Conservation (phyloP, 2,888 invertebrate species). For the Tetranychus piercei region DNA sequence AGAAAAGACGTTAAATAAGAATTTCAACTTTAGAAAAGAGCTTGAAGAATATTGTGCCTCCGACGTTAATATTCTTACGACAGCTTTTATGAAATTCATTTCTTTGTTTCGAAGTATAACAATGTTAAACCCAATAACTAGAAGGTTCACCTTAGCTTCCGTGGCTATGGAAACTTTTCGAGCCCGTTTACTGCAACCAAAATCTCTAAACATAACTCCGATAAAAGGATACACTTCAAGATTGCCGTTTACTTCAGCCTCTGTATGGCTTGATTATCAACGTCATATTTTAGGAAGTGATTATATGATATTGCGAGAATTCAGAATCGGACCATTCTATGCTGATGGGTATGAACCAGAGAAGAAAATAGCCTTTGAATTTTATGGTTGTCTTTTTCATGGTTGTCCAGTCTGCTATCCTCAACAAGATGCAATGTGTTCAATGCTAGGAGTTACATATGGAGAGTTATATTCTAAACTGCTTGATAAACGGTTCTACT, state of each 20-base stretch:
- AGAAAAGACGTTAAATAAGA: not conserved
- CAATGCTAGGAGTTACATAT: not conserved
- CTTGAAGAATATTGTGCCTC: constrained; percentile 16
- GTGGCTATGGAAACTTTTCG: constrained; percentile 18
- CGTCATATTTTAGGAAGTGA: not conserved
- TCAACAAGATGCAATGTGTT: not conserved
- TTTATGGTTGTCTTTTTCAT: constrained; percentile 25
- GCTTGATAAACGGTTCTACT: not conserved
- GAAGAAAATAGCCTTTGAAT: constrained; percentile 22
- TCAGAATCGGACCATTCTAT: constrained; percentile 20
- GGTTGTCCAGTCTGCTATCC: constrained; percentile 19
- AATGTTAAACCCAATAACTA: constrained; percentile 14
- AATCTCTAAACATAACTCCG: constrained; percentile 17
- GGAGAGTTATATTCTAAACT: not conserved
- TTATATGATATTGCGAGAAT: constrained; percentile 18
- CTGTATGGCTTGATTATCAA: constrained; percentile 16
- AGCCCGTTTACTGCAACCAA: constrained; percentile 7
- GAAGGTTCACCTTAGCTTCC: constrained; percentile 20
- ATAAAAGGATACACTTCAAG: constrained; percentile 16
- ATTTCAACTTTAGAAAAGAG: constrained; percentile 8
- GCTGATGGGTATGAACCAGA: constrained; percentile 22
- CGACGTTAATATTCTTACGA: constrained; percentile 15
- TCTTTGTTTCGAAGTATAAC: not conserved
- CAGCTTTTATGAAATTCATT: not conserved
- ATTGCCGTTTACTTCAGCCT: not conserved